Base-by-base conservation (phyloP, 2,797 vertebrate species). In the Lithobates pipiens region DNA sequence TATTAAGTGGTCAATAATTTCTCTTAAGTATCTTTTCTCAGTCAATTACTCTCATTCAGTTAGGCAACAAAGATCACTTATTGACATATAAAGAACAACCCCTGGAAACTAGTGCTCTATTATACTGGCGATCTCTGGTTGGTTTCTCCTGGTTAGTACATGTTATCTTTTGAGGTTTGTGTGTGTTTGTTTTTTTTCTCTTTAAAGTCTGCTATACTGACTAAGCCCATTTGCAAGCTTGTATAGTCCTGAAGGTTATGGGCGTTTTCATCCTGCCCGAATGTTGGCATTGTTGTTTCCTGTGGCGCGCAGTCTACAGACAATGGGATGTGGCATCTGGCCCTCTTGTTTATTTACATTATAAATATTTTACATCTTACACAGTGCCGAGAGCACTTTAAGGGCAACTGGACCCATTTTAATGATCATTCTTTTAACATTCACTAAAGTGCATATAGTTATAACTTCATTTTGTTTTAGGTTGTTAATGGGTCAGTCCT, bases 321-420 rank as follows among this genome's bases (percentile, higher is more conserved):
- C 76, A 77, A 77, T 77, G 18, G n/a, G 34, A 77, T 67, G 34
- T 29, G 21, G 10, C 76, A 65, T 77, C 25, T 11, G 21, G 8
- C 32, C 27, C n/a, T 21, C 23, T 63, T 3, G 36, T 77, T 67
- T 77, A 25, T 77, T 77, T 77, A 39, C 18, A 36, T 25, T 61
- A 15, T 76, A 36, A 36, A 77, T 36, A 63, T 76, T 23, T 32
- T 32, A 57, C 13, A 57, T 13, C 13, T 21, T 57, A 23, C 44
- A 57, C 25, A 18, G 1, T 23, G 54, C 32, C 21, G 21, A 16
- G 1, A 3, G 32, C 54, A 15, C 21, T 61, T 77, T 63, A 77
- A 61, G 54, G 75, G 75, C 29, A 10, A 36, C 54, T n/a, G 18
- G 9, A 11, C 54, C 29, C n/a, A 54, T 54, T 54, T 54, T 54